Evolutionary conservation across 2,113 vertebrate genomes (phyloP).

Genomic region (Epinephelus fuscoguttatus): DNA sequence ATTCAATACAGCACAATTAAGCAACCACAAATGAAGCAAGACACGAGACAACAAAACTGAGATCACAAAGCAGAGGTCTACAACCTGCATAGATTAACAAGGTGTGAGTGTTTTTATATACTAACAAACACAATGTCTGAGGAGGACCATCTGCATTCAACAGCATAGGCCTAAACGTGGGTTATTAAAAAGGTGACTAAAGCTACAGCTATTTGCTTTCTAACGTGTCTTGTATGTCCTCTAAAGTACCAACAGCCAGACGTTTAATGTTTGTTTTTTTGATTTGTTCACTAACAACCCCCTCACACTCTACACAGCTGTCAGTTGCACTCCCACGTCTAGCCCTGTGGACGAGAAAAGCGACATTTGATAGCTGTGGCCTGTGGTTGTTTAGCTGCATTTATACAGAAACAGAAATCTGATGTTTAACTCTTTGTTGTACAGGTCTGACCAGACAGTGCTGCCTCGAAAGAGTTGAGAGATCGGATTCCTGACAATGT

Average conservation of each 20-base stretch:
- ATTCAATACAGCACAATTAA: conserved; percentile 67
- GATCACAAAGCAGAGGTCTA: conserved; percentile 24
- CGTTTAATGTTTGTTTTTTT: background rate
- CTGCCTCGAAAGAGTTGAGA: background rate
- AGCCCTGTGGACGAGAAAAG: conserved; percentile 13
- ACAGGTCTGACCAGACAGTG: conserved; percentile 20
- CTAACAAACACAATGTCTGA: background rate
- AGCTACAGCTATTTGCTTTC: background rate
- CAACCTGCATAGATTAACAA: conserved; percentile 28
- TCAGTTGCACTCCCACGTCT: background rate
- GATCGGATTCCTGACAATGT: background rate
- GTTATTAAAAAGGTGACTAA: background rate
- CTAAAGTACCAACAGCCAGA: background rate
- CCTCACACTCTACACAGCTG: background rate
- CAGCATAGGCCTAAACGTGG: background rate
- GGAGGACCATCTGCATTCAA: background rate
- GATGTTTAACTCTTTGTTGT: conserved; percentile 39
- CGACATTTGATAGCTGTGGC: conserved; percentile 52
- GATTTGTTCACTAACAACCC: background rate
- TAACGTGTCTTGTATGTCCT: background rate
- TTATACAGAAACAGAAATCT: conserved; percentile 35
- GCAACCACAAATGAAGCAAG: conserved; percentile 56
- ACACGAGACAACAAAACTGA: conserved; percentile 42
- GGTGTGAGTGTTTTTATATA: conserved; percentile 1
- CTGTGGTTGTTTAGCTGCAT: conserved; percentile 42